phyloP scores from a whole-genome alignment of 1,140 invertebrate species.

The Pseudobourletiella spinata region DNA sequence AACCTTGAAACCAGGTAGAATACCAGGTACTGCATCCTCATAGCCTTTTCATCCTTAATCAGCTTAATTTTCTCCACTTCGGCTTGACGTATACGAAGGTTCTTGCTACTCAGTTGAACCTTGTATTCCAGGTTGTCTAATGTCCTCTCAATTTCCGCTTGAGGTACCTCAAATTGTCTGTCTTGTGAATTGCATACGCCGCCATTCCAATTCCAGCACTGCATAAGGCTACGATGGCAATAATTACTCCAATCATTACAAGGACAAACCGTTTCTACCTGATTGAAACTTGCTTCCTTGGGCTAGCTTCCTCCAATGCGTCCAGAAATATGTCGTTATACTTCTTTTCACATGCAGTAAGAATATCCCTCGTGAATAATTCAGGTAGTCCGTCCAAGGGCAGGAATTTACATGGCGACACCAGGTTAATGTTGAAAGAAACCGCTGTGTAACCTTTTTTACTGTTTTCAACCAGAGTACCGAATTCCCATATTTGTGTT shows the following conservation, averaged over 20 bases:
- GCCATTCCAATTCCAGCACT: constrained; percentile 1
- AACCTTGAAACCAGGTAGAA: too few relatives aligned
- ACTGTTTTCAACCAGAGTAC: constrained; percentile 2
- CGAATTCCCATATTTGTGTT: too few relatives aligned
- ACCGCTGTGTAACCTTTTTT: background rate
- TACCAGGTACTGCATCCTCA: too few relatives aligned
- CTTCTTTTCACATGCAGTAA: constrained; percentile 4
- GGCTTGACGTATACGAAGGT: background rate
- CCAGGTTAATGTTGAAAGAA: constrained; percentile 9
- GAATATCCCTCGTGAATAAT: background rate
- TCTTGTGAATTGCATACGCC: background rate
- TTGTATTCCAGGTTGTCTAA: background rate
- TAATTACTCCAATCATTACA: too few relatives aligned
- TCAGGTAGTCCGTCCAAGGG: constrained; percentile 1
- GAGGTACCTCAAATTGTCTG: background rate
- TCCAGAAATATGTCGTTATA: constrained; percentile 11
- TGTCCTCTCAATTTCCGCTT: background rate
- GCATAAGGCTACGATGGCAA: too few relatives aligned
- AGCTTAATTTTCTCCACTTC: background rate
- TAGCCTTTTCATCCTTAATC: too few relatives aligned
- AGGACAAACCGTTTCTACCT: too few relatives aligned
- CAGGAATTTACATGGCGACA: constrained; percentile 17
- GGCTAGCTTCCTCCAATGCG: constrained; percentile 20
- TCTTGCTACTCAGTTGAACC: background rate
- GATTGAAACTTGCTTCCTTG: too few relatives aligned